phyloP scores from a whole-genome alignment of 2,797 vertebrate species.

The Typhlichthys eigenmanni region DNA sequence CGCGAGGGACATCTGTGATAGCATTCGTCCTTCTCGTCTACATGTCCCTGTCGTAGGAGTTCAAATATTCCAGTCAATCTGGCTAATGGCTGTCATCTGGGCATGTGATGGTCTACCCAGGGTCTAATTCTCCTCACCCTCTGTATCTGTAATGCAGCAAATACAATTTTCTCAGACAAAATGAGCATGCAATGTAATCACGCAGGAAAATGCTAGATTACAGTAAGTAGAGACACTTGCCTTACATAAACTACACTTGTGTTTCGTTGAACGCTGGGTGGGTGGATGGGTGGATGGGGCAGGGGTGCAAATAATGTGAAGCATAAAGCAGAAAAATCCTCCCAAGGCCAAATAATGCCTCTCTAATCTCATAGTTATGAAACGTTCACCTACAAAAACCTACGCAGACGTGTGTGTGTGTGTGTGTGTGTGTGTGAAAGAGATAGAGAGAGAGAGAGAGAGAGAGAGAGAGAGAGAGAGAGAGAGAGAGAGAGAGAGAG shows the following conservation, averaged over 20 bases:
- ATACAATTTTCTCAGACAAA: no score
- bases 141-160: neutral
- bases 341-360: neutral
- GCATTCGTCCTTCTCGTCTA: slow-evolving; percentile 26
- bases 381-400: neutral
- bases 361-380: neutral
- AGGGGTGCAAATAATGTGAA: neutral
- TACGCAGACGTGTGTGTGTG: slow-evolving; percentile 3
- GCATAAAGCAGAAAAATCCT: neutral
- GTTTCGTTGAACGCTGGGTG: neutral
- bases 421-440: no score
- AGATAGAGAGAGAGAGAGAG: no score
- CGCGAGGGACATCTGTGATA: slow-evolving; percentile 26
- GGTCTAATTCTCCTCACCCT: neutral
- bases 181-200: no score
- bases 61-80: slow-evolving; percentile 12
- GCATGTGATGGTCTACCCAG: neutral
- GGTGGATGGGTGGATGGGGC: neutral
- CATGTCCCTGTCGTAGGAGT: slow-evolving; percentile 6
- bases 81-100: neutral
- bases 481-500: no score
- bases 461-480: no score
- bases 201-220: no score
- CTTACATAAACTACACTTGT: no score
- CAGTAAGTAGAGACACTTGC: no score